Conservation (phyloP, 2,113 vertebrate genomes). For the Campylomormyrus numenius region DNA sequence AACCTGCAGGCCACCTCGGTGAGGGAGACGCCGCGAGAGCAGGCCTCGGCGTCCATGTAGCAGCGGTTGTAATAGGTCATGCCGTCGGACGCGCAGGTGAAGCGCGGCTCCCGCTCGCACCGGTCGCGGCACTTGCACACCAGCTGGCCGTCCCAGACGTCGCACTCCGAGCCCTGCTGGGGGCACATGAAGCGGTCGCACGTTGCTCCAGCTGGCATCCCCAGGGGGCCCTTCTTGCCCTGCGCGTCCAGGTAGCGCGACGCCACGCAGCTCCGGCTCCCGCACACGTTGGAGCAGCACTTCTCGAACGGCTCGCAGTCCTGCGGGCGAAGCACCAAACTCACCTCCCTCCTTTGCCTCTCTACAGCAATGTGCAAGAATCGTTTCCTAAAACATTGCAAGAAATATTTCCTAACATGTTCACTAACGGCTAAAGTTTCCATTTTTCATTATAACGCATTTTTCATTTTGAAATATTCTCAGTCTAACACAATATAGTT, state of each 20-base stretch:
- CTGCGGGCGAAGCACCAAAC: conserved; percentile 49
- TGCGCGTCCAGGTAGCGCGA: conserved; percentile 84
- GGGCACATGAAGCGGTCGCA: conserved; percentile 94
- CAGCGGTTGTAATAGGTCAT: conserved; percentile 99
- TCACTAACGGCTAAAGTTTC: neutral
- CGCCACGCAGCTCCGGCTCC: conserved; percentile 90
- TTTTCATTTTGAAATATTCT: neutral
- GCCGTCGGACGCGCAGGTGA: conserved; percentile 91
- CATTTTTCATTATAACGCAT: too few species aligned
- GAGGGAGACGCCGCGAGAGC: conserved; percentile 83
- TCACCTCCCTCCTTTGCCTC: neutral
- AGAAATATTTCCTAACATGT: neutral
- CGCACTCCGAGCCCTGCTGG: conserved; percentile 93
- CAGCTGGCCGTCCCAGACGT: conserved; percentile 95
- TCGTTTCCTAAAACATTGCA: neutral
- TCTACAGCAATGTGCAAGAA: neutral
- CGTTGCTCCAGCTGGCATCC: conserved; percentile 85
- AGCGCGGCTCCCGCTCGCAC: conserved; percentile 91
- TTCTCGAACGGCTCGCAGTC: conserved; percentile 95
- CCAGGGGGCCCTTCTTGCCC: conserved; percentile 82
- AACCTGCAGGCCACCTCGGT: conserved; percentile 89
- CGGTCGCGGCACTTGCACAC: conserved; percentile 94
- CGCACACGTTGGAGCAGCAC: conserved; percentile 94
- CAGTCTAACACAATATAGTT: neutral
- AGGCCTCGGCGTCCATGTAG: conserved; percentile 97